Evolutionary conservation across 2,888 invertebrate genomes (phyloP).

Genomic region (Philereme transversata): DNA sequence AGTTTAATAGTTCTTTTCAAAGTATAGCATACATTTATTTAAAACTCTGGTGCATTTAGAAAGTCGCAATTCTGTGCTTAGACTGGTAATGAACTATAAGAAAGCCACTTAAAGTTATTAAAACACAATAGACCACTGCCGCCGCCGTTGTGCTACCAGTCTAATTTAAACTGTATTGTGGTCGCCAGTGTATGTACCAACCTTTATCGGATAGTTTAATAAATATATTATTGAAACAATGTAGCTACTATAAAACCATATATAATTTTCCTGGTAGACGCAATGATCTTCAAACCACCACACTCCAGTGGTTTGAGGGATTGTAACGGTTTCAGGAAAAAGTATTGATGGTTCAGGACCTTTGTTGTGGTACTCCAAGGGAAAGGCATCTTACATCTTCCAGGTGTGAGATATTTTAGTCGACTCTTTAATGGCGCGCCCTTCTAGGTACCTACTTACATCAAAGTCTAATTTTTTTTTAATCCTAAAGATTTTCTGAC

Average conservation of each 20-base stretch:
- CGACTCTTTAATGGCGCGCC: no score
- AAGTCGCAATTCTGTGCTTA: constrained; percentile 31
- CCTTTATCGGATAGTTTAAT: constrained; percentile 21
- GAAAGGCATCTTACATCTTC: no score
- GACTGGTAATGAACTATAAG: constrained; percentile 56
- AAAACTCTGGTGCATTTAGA: constrained; percentile 26
- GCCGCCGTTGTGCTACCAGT: constrained; percentile 56
- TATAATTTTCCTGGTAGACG: no score
- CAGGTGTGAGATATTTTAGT: no score
- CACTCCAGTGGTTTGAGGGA: no score
- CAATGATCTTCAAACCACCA: no score
- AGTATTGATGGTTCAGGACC: no score
- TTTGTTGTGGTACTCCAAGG: no score
- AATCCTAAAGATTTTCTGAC: no score
- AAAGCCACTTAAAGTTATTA: constrained; percentile 73
- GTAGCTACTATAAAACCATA: not conserved
- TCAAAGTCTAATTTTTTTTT: no score
- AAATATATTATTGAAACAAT: constrained; percentile 10
- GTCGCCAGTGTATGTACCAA: constrained; percentile 28
- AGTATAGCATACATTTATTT: constrained; percentile 17
- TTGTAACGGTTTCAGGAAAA: no score
- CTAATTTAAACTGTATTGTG: constrained; percentile 73
- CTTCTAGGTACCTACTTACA: no score
- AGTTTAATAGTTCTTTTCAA: constrained; percentile 28
- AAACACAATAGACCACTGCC: constrained; percentile 63